Evolutionary conservation across 2,797 vertebrate species (phyloP), one percentile per base, ranked within the genome.

Genomic region (Cygnus olor): DNA sequence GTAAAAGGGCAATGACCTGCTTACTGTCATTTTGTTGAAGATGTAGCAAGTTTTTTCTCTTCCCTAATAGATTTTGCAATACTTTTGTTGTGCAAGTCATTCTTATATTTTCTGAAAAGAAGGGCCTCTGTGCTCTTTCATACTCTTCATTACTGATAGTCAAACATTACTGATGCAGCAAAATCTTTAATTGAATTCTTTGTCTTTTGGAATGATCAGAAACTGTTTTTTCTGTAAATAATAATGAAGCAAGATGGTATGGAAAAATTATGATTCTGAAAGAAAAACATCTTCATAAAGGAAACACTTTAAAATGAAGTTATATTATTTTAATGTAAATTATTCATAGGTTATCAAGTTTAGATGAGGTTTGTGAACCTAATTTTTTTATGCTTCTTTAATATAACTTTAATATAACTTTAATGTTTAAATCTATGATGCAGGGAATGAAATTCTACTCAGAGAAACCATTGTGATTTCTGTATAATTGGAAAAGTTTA

Each of bases 351-450:
- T 93, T 94, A 84, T 96, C 91, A 93, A 93, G 36, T 96, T 85
- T 85, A 25, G 7, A 91, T 95, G 82, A 96, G 87, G 34, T 88
- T 96, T 94, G 57, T 92, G 80, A 95, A 85, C 25, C 78, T 87
- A 88, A 90, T 38, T 86, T 89, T 88, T 76, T 96, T 95, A 93
- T 70, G 54, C 21, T 89, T 94, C 66, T 95, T 95, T 92, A 96
- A 82, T 94, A 94, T 71, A 94, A 80, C 74, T 94, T 92, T 81
- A 95, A 91, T 93, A 95, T 72, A 92, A 95, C 47, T 88, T 93
- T 93, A 95, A 93, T 95, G 86, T 95, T 95, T 92, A 89, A 96
- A 88, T 89, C 77, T 96, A 20, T 93, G 84, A 93, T 94, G 90
- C 81, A 94, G 63, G 56, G 91, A 96, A 89, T 95, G 84, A 90